Evolutionary conservation across 2,797 vertebrate genomes (phyloP).

Genomic region (Rhynchotus rufescens): DNA sequence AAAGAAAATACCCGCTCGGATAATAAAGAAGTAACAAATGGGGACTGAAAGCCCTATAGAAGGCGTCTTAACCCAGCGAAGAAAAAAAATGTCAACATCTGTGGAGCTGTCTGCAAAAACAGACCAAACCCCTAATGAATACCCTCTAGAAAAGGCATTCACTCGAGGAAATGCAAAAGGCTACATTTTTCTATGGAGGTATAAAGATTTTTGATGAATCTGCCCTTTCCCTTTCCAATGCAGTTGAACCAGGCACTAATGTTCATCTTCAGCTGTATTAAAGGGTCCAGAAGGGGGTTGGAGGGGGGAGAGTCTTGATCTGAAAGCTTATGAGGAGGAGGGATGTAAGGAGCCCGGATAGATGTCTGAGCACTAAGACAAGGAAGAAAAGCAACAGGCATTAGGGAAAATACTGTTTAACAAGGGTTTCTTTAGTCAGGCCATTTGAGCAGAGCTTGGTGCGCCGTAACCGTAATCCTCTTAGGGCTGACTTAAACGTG

Average conservation of each 20-base stretch:
- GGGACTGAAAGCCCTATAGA: conserved; percentile 92
- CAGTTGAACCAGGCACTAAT: conserved; percentile 84
- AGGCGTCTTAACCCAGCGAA: conserved; percentile 90
- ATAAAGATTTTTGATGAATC: conserved; percentile 80
- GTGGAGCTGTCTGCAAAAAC: conserved; percentile 86
- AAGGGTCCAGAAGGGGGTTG: conserved; percentile 16
- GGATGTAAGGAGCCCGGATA: conserved; percentile 49
- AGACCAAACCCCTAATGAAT: conserved; percentile 80
- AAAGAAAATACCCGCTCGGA: conserved; percentile 66
- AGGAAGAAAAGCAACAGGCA: conserved; percentile 77
- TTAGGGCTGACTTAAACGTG: conserved; percentile 77
- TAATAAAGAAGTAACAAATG: conserved; percentile 92
- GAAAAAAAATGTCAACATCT: conserved; percentile 94
- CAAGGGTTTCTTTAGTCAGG: conserved; percentile 77
- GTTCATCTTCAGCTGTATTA: conserved; percentile 82
- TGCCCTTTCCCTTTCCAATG: conserved; percentile 82
- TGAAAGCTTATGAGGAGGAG: conserved; percentile 72
- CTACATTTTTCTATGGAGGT: conserved; percentile 83
- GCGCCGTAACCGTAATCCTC: conserved; percentile 78
- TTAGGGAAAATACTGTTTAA: conserved; percentile 81
- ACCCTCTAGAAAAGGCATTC: conserved; percentile 83
- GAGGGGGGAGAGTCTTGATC: conserved; percentile 80
- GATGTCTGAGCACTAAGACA: conserved; percentile 56
- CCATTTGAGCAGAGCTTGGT: conserved; percentile 66
- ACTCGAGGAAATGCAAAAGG: conserved; percentile 84